Evolutionary conservation across 2,797 vertebrate species (phyloP).

Genomic region (Peromyscus eremicus): DNA sequence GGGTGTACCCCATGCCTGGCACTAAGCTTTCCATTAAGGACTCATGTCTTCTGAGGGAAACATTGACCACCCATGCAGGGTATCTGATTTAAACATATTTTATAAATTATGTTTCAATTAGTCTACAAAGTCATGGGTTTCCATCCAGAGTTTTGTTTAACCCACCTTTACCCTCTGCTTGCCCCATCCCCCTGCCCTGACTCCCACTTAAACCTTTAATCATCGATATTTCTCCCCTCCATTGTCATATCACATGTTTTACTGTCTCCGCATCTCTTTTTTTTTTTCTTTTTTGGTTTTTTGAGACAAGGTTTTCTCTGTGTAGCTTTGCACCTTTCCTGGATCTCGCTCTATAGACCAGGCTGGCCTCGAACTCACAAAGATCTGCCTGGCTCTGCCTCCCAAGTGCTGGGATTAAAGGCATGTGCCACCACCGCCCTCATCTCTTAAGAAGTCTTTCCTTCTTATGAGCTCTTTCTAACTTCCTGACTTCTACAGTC

Average conservation of each 20-base stretch:
- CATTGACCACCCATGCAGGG: not conserved
- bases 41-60: not conserved
- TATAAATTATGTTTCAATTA: not conserved
- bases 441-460: not conserved
- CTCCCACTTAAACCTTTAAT: not conserved
- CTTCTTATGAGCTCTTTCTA: not conserved
- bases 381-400: too few relatives aligned
- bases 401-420: too few relatives aligned
- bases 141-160: not conserved
- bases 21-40: not conserved
- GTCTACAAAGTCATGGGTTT: not conserved
- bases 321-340: too few relatives aligned
- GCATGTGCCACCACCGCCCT: too few relatives aligned
- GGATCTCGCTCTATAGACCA: too few relatives aligned
- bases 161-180: fast-evolving
- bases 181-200: not conserved
- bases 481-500: not conserved
- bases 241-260: not conserved
- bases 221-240: fast-evolving
- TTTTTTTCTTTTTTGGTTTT: too few relatives aligned
- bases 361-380: too few relatives aligned
- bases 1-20: not conserved
- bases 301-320: too few relatives aligned
- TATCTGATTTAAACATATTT: not conserved
- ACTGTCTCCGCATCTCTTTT: too few relatives aligned